Evolutionary conservation across 2,113 vertebrate species (phyloP), one percentile per base, ranked within the genome.

Genomic region (Barbus barbus): DNA sequence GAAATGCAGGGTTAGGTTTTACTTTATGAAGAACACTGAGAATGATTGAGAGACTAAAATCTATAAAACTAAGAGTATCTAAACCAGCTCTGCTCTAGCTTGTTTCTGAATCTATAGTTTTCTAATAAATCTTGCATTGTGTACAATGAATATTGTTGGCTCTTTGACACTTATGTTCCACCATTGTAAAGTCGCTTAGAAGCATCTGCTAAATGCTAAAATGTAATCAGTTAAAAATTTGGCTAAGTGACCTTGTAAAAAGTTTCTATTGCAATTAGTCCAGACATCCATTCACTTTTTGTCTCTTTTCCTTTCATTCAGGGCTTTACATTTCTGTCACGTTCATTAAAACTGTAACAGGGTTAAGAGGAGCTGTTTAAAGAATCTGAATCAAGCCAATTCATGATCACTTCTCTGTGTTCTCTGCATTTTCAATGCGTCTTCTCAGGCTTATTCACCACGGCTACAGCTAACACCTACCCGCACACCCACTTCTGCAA

Each of bases 401-500:
- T 56, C 48, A 24, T 13, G 51, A 16, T 53, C 36, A 51, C 44
- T 78, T 72, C 31, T 60, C 48, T 12, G 26, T 74, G 33, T 58
- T 46, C 20, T 83, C 26, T 3, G 11, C 75, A 31, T 33, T 28
- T 82, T 38, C 11, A 79, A 33, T 74, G 51, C 16, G 13, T 69
- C 18, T 20, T 73, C 69, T 80, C 14, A 41, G 11, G 53, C 58
- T 73, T 28, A 87, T 87, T 78, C 58, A 78, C 48, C 58, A 72
- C 9, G 18, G 46, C 76, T 69, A 51, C 16, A 26, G 69, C 78
- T 81, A 80, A 80, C 81, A 85, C 60, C 77, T 63, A 85, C 84
- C 81, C 81, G 83, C 84, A 85, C 41, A 48, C 69, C 36, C 48
- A 77, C 71, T 76, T 83, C 69, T 83, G 79, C 46, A 83, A 85